Evolutionary conservation across 2,888 invertebrate species (phyloP).

Genomic region (Sturmia bella): DNA sequence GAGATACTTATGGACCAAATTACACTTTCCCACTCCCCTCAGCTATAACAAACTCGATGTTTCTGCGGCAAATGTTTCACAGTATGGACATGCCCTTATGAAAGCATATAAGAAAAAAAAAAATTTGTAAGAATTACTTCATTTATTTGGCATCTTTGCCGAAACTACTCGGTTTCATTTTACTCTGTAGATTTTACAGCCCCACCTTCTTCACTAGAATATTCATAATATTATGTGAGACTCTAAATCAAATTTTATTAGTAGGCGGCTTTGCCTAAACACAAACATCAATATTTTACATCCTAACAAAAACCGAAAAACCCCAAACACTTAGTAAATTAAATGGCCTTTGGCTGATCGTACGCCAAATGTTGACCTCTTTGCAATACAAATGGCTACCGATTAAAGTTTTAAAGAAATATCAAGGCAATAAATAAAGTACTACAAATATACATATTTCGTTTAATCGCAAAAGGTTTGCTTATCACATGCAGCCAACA

Average conservation of each 20-base stretch:
- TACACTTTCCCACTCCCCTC: no score
- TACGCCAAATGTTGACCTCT: constrained; percentile 56
- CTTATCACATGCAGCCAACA: constrained; percentile 33
- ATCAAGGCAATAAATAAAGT: constrained; percentile 12
- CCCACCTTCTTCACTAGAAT: no score
- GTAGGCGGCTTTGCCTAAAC: constrained; percentile 15
- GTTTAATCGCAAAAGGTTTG: constrained; percentile 53
- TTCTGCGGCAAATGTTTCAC: no score
- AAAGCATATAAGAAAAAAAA: no score
- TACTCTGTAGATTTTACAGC: no score
- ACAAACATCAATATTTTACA: constrained; percentile 30
- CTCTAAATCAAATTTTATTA: neutral
- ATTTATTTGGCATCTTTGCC: no score
- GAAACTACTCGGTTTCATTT: no score
- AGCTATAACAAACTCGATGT: no score
- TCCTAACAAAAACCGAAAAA: constrained; percentile 6
- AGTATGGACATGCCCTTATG: no score
- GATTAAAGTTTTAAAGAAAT: constrained; percentile 23
- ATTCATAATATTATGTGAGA: neutral
- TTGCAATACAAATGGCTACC: constrained; percentile 60
- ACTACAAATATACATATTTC: constrained; percentile 27
- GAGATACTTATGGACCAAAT: no score
- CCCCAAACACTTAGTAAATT: constrained; percentile 35
- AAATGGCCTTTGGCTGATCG: constrained; percentile 52
- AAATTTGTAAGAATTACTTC: no score